Base-by-base conservation (phyloP, 2,888 invertebrate genomes). In the Apeira syringaria region DNA sequence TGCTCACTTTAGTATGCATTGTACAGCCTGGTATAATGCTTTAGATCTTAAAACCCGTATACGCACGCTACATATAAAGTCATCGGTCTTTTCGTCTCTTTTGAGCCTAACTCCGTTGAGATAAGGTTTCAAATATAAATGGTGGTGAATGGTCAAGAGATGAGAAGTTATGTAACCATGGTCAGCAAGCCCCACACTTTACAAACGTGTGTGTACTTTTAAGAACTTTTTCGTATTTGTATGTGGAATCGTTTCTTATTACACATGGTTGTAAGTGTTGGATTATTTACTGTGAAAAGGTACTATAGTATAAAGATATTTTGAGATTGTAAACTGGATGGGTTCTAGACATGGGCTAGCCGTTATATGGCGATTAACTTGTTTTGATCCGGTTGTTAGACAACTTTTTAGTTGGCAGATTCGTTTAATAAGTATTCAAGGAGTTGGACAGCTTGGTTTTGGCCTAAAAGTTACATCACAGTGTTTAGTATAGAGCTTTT, bases 111-210 rank as follows among this genome's bases (percentile, higher is more conserved):
- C 4, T 7, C 27, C 17, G 10, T 28, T 2, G 22, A 8, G 2
- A 17, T 43, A 43, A 37, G 27, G 36, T 43, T 20, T 30, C 25
- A 20, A 30, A 3, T 36, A 3, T 9, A 10, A 12, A 31, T 6
- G 18, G 17, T 18, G 13, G 43, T 37, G 32, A 43, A 17, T 10
- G 33, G 24, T 30, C 32, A 28, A 28, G 15, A 32, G 43, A 37
- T 44, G 37, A 33, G 18, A 32, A 8, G 15, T 44, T 37, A 37
- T 25, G 28, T 44, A 44, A 44, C 33, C 32, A 44, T 37, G 37
- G 43, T 37, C 43, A 44, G 28, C 33, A 27, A 15, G 31, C 25
- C 8, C n/a, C 27, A 12, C 9, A 8, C 15, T 7, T 15, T 20
- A 7, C 8, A 7, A 28, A 11, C 17, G 10, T 10, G 30, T 20